Conservation (phyloP, 2,888 invertebrate genomes). For the Pristionchus mayeri region DNA sequence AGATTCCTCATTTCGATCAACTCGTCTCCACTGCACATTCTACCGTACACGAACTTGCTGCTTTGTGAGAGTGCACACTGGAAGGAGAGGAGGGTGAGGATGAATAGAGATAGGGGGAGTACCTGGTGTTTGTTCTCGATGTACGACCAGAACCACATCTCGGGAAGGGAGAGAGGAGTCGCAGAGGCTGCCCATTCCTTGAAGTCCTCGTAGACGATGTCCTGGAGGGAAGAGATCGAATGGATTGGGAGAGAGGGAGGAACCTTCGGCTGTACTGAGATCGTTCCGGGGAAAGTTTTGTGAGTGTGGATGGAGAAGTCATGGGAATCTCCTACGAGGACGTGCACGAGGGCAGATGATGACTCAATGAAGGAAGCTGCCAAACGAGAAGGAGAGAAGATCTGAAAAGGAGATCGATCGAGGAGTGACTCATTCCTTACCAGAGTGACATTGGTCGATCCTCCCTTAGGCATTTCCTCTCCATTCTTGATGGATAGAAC, state of each 20-base stretch:
- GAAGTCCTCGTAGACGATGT: conserved; percentile 69
- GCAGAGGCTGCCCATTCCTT: conserved; percentile 70
- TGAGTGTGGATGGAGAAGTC: conserved; percentile 69
- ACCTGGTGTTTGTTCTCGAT: conserved; percentile 46
- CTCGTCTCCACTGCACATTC: conserved; percentile 74
- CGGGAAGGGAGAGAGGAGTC: conserved; percentile 73
- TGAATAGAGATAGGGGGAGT: background rate
- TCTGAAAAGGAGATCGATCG: conserved; percentile 6
- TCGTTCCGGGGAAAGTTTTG: conserved; percentile 66
- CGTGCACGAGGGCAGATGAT: conserved; percentile 56
- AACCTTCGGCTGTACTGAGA: conserved; percentile 70
- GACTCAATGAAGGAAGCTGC: conserved; percentile 48
- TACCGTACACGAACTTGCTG: conserved; percentile 67
- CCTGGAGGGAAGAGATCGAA: conserved; percentile 53
- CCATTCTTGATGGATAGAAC: conserved; percentile 52
- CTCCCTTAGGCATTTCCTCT: conserved; percentile 52
- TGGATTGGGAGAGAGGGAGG: background rate
- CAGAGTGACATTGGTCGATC: conserved; percentile 71
- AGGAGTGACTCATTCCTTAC: too few relatives aligned
- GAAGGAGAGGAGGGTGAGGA: conserved; percentile 1
- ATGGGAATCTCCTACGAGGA: conserved; percentile 74
- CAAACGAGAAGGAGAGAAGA: conserved; percentile 39
- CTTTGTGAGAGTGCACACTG: conserved; percentile 70
- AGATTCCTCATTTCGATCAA: conserved; percentile 65
- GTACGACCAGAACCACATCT: conserved; percentile 67